Evolutionary conservation across 2,888 invertebrate species (phyloP).

Genomic region (Rhamnusium bicolor): DNA sequence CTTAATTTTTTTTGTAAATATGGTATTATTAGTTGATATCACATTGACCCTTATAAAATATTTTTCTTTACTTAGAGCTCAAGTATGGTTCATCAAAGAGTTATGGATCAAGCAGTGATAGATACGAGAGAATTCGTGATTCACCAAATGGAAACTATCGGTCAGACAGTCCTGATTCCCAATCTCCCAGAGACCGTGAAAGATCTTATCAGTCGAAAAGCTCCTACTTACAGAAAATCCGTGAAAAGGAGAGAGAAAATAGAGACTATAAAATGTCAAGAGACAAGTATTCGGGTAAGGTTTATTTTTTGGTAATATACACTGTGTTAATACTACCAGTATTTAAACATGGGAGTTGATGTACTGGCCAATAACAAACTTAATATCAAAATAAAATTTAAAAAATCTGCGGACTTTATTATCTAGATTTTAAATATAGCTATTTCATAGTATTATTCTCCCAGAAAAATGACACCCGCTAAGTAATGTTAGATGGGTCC

Average conservation of each 20-base stretch:
- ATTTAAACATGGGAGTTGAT: background rate
- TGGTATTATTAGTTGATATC: background rate
- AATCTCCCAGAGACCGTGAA: conserved; percentile 81
- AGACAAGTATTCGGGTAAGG: conserved; percentile 89
- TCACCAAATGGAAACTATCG: conserved; percentile 78
- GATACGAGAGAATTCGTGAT: conserved; percentile 79
- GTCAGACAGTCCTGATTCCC: conserved; percentile 83
- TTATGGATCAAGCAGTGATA: conserved; percentile 71
- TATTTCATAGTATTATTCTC: too few species aligned
- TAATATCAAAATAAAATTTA: background rate
- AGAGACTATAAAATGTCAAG: conserved; percentile 91
- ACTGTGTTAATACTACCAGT: too few species aligned
- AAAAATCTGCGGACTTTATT: background rate
- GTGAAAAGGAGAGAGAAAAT: conserved; percentile 89
- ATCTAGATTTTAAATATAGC: too few species aligned
- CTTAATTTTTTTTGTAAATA: background rate
- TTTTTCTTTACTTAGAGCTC: conserved; percentile 74
- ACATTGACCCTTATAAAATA: background rate
- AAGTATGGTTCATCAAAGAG: conserved; percentile 85
- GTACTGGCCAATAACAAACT: background rate
- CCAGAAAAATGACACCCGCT: too few species aligned
- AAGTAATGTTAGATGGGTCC: too few species aligned
- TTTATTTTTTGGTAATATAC: conserved; percentile 12
- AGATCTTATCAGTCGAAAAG: conserved; percentile 77
- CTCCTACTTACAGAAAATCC: conserved; percentile 79